These are phyloP conservation scores for Pseudomyrmex flavicornis DNA, from an alignment of 1,140 invertebrate genomes.

Conservation along the genomic window DNA sequence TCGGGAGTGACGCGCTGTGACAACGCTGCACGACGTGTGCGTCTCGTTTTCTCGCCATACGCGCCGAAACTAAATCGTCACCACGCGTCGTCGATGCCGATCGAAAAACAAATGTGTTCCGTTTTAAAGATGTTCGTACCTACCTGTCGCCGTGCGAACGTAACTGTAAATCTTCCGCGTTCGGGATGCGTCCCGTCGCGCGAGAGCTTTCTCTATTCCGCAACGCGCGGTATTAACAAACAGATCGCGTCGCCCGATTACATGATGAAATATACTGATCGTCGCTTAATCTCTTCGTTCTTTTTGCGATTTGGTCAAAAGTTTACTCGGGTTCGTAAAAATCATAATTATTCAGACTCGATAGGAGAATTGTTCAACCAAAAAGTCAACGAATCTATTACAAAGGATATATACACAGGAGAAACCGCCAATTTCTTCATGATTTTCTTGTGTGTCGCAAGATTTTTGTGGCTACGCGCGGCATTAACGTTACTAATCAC, in stretches of 20 bases:
- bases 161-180: constrained; percentile 21
- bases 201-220: background rate
- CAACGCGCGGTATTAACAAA: background rate
- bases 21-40: background rate
- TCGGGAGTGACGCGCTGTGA: constrained; percentile 33
- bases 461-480: no score
- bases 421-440: constrained; percentile 19
- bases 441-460: background rate
- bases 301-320: background rate
- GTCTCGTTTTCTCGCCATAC: constrained; percentile 20
- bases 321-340: background rate
- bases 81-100: background rate
- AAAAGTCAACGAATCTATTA: no score
- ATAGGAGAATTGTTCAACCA: no score
- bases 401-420: no score
- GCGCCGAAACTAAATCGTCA: background rate
- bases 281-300: background rate
- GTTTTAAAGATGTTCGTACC: constrained; percentile 21
- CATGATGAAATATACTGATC: background rate
- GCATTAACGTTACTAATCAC: constrained; percentile 21
- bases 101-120: constrained; percentile 30
- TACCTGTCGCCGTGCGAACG: background rate
- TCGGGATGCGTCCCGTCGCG: background rate
- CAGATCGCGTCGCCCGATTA: background rate
- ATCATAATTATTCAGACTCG: no score